A percentile compares a stretch with the other conserved stretches of the same genome.
Conservation (phyloP, 1,140 invertebrate genomes). For the Bradysia coprophila region DNA sequence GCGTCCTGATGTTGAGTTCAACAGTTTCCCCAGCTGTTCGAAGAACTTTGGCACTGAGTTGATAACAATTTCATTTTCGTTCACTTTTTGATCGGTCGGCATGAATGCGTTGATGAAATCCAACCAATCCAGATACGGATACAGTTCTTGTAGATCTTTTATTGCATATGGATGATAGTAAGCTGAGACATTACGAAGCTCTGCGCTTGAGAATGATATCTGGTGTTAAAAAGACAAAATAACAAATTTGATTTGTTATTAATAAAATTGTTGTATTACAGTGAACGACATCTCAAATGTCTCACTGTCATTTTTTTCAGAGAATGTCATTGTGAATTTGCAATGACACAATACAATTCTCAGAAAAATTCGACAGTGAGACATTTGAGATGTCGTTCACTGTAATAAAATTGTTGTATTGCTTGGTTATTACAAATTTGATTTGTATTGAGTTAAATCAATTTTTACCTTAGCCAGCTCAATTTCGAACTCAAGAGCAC, state of each 20-base stretch:
- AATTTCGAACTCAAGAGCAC: slow-evolving; percentile 89
- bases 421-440: no score
- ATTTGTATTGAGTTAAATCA: no score
- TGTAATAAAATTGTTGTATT: no score
- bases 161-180: slow-evolving; percentile 84
- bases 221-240: slow-evolving; percentile 19
- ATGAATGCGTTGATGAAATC: slow-evolving; percentile 65
- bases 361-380: no score
- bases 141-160: slow-evolving; percentile 47
- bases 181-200: slow-evolving; percentile 74
- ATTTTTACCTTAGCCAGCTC: slow-evolving; percentile 82
- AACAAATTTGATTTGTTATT: background rate
- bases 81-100: slow-evolving; percentile 33
- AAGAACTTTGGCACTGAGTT: slow-evolving; percentile 65
- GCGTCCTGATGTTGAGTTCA: slow-evolving; percentile 29
- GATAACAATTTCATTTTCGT: slow-evolving; percentile 53
- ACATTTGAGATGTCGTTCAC: no score
- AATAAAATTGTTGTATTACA: background rate
- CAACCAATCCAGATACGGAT: slow-evolving; percentile 31
- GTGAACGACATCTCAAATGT: no score
- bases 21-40: slow-evolving; percentile 35
- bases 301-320: no score
- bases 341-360: no score
- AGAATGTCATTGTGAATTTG: no score
- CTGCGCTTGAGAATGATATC: slow-evolving; percentile 78